These are phyloP conservation scores for Drosophila cardini DNA, from an alignment of 1,140 invertebrate genomes.

Conservation along the genomic window DNA sequence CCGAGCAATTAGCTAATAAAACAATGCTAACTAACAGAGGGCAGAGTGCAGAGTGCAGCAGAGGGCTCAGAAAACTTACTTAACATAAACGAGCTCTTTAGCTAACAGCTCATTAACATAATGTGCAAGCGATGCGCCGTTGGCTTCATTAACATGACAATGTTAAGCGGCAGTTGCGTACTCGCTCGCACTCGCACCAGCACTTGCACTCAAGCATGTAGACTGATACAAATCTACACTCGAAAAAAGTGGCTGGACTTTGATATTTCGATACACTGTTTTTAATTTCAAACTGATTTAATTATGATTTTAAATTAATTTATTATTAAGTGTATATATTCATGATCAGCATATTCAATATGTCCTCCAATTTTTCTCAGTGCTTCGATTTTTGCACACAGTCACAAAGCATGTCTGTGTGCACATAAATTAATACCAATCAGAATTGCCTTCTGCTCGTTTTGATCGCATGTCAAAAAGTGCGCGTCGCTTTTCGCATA, in stretches of 20 bases:
- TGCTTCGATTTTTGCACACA: slow-evolving; percentile 1
- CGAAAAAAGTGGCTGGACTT: neutral
- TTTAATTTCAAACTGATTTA: no score
- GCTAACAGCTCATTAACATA: slow-evolving; percentile 79
- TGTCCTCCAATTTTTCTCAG: slow-evolving; percentile 14
- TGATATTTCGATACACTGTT: no score
- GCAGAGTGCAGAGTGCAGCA: neutral
- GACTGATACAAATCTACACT: neutral
- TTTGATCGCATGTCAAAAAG: slow-evolving; percentile 64
- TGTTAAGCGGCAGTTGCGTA: slow-evolving; percentile 57
- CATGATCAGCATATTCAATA: no score
- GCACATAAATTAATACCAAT: slow-evolving; percentile 71
- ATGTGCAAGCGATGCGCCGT: slow-evolving; percentile 41
- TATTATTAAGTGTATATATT: no score
- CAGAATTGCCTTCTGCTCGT: slow-evolving; percentile 50
- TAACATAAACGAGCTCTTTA: slow-evolving; percentile 47
- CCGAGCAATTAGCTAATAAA: slow-evolving; percentile 57
- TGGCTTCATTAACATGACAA: slow-evolving; percentile 72
- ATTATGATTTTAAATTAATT: no score
- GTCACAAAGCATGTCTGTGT: neutral
- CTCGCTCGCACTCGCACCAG: neutral
- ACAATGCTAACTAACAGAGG: slow-evolving; percentile 37
- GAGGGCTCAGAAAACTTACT: slow-evolving; percentile 19
- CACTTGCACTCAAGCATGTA: neutral
- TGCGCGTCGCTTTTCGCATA: slow-evolving; percentile 57